Evolutionary conservation across 2,797 vertebrate species (phyloP).

Genomic region (Hippocampus kuda): DNA sequence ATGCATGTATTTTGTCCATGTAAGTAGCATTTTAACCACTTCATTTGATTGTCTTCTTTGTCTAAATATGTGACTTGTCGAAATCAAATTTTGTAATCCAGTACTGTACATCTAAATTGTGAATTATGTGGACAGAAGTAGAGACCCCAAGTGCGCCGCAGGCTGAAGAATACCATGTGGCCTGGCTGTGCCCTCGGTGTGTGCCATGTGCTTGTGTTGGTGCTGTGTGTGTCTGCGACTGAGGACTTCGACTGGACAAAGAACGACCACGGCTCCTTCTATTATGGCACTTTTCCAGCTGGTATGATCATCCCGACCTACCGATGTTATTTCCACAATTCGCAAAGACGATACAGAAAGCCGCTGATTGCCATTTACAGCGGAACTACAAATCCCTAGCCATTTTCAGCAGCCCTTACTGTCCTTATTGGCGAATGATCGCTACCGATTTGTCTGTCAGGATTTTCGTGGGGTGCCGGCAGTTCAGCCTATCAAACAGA

Average conservation of each 20-base stretch:
- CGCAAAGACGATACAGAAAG: not conserved
- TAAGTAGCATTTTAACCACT: constrained; percentile 21
- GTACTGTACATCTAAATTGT: not conserved
- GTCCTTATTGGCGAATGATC: not conserved
- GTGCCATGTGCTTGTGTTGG: constrained; percentile 70
- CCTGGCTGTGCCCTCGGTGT: constrained; percentile 36
- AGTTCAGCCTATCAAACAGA: constrained; percentile 93
- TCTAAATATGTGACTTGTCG: constrained; percentile 14
- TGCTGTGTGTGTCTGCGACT: constrained; percentile 64
- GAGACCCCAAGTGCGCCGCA: constrained; percentile 43
- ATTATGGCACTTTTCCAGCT: constrained; percentile 86
- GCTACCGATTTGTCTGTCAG: constrained; percentile 46
- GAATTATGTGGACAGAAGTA: constrained; percentile 35
- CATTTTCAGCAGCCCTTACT: not conserved
- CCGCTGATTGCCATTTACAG: not conserved
- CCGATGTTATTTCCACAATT: not conserved
- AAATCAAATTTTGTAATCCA: not conserved
- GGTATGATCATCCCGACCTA: constrained; percentile 56
- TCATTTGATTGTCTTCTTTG: constrained; percentile 19
- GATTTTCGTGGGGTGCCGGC: constrained; percentile 89
- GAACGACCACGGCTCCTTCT: constrained; percentile 81
- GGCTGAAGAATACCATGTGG: constrained; percentile 57
- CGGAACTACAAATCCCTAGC: not conserved
- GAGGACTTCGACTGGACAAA: constrained; percentile 79
- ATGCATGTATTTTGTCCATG: too few relatives aligned